These are phyloP conservation scores for Grammomys dolichurus DNA, from an alignment of 2,113 vertebrate species.

Conservation along the genomic window DNA sequence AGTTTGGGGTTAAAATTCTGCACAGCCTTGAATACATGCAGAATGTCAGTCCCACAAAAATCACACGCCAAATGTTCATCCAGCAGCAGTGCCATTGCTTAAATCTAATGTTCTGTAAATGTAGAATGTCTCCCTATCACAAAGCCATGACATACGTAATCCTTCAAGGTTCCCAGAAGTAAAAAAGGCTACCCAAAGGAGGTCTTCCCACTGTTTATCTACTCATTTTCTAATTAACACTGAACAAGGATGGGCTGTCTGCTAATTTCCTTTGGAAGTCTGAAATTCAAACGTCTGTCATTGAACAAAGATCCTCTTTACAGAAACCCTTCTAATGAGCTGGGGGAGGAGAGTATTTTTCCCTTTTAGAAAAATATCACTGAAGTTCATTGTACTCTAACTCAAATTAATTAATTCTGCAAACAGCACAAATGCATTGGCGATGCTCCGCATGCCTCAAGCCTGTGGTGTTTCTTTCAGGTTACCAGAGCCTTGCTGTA, in stretches of 20 bases:
- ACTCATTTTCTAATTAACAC: conserved; percentile 60
- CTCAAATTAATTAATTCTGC: conserved; percentile 57
- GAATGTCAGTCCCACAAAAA: background rate
- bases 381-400: conserved; percentile 35
- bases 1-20: background rate
- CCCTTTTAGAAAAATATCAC: conserved; percentile 7
- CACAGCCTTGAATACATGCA: background rate
- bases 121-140: background rate
- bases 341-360: background rate
- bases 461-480: background rate
- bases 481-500: background rate
- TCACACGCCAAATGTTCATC: background rate
- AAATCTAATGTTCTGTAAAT: conserved; percentile 17
- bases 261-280: conserved; percentile 27
- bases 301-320: conserved; percentile 1
- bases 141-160: background rate
- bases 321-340: conserved; percentile 63
- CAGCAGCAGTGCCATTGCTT: background rate
- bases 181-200: conserved; percentile 37
- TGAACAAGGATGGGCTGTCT: background rate
- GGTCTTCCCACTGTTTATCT: background rate
- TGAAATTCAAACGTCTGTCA: conserved; percentile 57
- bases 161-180: background rate
- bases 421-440: background rate
- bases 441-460: background rate